Percentiles rank a stretch among this genome's conserved stretches.
These are phyloP conservation scores for Sitta europaea DNA, from an alignment of 2,113 vertebrate species.

Conservation along the genomic window DNA sequence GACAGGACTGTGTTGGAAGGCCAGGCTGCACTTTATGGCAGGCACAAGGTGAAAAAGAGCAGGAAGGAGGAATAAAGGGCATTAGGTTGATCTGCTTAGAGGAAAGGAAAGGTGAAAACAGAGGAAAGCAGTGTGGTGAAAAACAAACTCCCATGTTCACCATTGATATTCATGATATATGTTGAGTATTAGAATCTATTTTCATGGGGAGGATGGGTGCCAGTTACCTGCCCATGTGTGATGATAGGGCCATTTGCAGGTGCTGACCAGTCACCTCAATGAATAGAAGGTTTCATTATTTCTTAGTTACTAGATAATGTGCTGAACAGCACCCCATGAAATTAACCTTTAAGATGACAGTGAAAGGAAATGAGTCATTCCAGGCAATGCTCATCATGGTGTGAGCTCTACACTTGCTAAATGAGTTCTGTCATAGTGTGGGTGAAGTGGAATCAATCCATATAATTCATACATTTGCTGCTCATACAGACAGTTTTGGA, in stretches of 20 bases:
- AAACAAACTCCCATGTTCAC: background rate
- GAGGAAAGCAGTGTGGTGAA: background rate
- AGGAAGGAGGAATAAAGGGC: background rate
- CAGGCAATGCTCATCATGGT: background rate
- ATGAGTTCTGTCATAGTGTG: conserved; percentile 31
- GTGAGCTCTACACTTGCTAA: background rate
- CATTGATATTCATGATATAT: rapidly evolving
- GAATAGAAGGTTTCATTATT: background rate
- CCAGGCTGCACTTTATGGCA: background rate
- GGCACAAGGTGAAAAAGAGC: background rate
- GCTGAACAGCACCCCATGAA: background rate
- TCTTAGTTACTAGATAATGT: background rate
- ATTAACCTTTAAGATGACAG: conserved; percentile 45
- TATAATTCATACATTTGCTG: conserved; percentile 4
- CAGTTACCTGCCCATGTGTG: background rate
- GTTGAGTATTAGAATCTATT: background rate
- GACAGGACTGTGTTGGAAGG: too few relatives aligned
- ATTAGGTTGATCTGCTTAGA: background rate
- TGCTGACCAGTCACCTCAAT: background rate
- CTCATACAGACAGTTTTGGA: background rate
- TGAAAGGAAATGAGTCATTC: conserved; percentile 52
- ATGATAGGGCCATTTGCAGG: background rate
- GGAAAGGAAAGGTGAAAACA: background rate
- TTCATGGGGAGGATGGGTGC: background rate
- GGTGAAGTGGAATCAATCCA: conserved; percentile 33